Conservation (phyloP, 2,113 vertebrate genomes). For the Urocitellus parryii region DNA sequence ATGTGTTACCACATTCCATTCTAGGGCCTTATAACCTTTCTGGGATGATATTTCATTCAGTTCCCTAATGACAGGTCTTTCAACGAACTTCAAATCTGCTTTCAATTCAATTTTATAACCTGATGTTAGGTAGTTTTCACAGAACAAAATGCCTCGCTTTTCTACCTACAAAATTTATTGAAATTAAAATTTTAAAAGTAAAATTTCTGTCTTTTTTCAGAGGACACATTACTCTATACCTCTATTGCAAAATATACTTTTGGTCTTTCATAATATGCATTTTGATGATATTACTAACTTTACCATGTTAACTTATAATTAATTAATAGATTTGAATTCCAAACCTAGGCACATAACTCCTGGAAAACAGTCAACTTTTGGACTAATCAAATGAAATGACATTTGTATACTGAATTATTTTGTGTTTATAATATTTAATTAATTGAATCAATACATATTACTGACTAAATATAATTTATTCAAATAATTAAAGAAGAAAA, state of each 20-base stretch:
- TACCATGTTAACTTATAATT: background rate
- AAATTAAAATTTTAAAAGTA: slow-evolving; percentile 19
- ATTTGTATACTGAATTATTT: background rate
- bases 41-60: background rate
- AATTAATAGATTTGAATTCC: background rate
- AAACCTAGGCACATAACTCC: background rate
- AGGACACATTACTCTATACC: background rate
- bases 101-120: background rate
- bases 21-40: background rate
- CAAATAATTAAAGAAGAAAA: slow-evolving; percentile 14
- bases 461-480: slow-evolving; percentile 57
- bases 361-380: background rate
- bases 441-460: slow-evolving; percentile 47
- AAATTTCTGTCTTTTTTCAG: background rate
- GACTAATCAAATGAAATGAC: background rate
- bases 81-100: background rate
- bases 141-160: background rate
- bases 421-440: slow-evolving; percentile 63
- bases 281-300: background rate
- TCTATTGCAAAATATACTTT: background rate
- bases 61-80: background rate
- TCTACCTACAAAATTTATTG: background rate
- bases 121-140: background rate
- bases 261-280: background rate
- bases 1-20: background rate